phyloP scores from a whole-genome alignment of 2,888 invertebrate genomes.

The Melipona beecheii region DNA sequence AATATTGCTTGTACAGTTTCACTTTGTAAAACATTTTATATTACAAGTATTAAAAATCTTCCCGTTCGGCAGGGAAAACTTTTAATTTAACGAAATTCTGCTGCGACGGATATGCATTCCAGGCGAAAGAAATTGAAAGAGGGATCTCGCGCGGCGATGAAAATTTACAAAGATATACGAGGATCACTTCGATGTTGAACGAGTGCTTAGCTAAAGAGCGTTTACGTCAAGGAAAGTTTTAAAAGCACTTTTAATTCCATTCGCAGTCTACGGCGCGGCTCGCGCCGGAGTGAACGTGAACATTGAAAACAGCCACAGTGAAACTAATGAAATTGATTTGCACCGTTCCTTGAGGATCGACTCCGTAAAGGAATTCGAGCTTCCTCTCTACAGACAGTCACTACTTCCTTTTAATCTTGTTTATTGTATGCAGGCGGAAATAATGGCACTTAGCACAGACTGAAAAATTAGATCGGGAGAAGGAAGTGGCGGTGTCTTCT shows the following conservation, averaged over 20 bases:
- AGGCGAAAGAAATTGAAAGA: too few species aligned
- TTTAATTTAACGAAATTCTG: too few species aligned
- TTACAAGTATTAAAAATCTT: too few species aligned
- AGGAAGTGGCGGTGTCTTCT: neutral
- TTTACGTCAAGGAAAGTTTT: constrained; percentile 16
- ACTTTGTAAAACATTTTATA: too few species aligned
- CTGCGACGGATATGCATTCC: too few species aligned
- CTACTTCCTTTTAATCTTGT: constrained; percentile 22
- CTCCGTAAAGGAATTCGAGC: constrained; percentile 23
- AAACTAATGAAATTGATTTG: constrained; percentile 49
- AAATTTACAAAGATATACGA: neutral
- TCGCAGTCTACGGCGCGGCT: constrained; percentile 4
- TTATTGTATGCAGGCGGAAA: constrained; percentile 3
- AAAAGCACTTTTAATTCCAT: constrained; percentile 36
- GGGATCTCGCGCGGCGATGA: neutral
- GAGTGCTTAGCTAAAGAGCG: constrained; percentile 2
- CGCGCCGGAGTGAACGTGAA: neutral
- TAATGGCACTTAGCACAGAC: neutral
- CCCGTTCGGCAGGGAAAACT: too few species aligned
- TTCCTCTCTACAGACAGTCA: neutral
- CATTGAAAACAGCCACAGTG: constrained; percentile 33
- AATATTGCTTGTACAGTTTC: too few species aligned
- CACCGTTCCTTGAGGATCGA: constrained; percentile 11
- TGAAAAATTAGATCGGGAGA: neutral
- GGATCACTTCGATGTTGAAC: neutral